Percentiles rank a stretch among this genome's conserved stretches.
Evolutionary conservation across 2,888 invertebrate species (phyloP).

Genomic region (Zelleria hepariella): DNA sequence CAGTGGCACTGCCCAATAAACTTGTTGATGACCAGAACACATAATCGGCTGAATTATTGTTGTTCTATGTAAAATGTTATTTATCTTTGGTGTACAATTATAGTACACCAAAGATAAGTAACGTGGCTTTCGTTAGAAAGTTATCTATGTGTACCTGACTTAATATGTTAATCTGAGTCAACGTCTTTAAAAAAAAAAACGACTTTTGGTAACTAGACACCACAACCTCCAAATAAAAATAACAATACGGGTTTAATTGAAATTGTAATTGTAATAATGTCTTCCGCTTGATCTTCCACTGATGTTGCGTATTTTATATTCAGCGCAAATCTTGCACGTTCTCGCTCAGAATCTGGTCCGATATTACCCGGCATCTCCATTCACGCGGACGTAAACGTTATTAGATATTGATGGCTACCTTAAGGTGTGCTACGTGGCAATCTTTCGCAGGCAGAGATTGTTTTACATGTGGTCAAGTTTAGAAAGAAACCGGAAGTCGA

Average conservation of each 20-base stretch:
- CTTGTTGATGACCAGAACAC: no score
- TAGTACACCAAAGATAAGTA: no score
- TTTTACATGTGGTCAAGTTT: not conserved
- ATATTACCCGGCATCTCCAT: conserved; percentile 21
- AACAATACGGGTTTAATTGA: not conserved
- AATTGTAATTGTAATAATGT: not conserved
- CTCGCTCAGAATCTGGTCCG: not conserved
- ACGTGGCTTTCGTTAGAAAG: no score
- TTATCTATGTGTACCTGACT: no score
- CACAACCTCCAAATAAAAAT: not conserved
- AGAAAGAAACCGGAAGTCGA: no score
- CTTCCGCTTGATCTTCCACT: not conserved
- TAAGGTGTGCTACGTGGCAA: not conserved
- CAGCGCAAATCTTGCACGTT: conserved; percentile 12
- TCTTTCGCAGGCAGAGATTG: not conserved
- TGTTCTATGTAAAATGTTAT: no score
- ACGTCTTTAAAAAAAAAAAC: no score
- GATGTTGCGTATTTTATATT: conserved; percentile 22
- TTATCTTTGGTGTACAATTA: no score
- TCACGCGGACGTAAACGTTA: conserved; percentile 7
- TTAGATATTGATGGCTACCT: conserved; percentile 7
- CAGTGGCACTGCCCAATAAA: no score
- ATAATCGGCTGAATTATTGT: no score
- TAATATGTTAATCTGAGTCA: no score
- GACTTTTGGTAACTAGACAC: not conserved